A percentile compares a stretch with the other conserved stretches of the same genome.
Conservation (phyloP, 1,140 invertebrate genomes). For the Steinernema feltiae region DNA sequence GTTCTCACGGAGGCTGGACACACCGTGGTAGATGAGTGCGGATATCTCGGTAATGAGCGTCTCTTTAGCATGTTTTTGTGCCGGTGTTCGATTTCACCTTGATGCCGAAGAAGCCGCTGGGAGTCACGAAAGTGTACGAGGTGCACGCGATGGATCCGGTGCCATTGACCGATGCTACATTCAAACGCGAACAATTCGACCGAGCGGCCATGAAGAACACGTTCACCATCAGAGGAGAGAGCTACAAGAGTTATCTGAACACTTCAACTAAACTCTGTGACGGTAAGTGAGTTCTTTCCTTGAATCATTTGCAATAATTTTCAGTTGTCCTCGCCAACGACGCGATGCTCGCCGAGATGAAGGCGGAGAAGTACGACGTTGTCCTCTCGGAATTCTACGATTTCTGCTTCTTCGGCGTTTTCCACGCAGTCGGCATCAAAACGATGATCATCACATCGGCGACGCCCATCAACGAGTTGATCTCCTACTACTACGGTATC, state of each 20-base stretch:
- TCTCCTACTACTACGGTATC: not conserved
- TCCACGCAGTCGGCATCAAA: conserved; percentile 2
- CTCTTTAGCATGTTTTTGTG: no score
- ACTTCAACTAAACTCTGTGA: not conserved
- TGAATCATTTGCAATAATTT: no score
- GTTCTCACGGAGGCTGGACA: conserved; percentile 9
- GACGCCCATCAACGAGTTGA: not conserved
- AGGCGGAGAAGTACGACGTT: not conserved
- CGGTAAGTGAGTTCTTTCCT: not conserved
- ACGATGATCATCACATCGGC: not conserved
- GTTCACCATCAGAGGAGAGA: no score
- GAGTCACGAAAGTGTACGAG: no score
- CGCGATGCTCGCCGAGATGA: not conserved
- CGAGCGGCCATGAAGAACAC: no score
- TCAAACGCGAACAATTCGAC: no score
- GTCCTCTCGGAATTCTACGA: not conserved
- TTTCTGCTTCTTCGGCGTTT: not conserved
- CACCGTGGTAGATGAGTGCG: conserved; percentile 3
- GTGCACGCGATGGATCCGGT: no score
- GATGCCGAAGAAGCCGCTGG: no score
- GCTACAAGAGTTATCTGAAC: not conserved
- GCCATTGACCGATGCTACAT: no score
- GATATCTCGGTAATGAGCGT: no score
- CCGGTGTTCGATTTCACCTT: no score
- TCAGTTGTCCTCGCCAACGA: not conserved